Conservation (phyloP, 2,888 invertebrate genomes). For the Elysia crispata region DNA sequence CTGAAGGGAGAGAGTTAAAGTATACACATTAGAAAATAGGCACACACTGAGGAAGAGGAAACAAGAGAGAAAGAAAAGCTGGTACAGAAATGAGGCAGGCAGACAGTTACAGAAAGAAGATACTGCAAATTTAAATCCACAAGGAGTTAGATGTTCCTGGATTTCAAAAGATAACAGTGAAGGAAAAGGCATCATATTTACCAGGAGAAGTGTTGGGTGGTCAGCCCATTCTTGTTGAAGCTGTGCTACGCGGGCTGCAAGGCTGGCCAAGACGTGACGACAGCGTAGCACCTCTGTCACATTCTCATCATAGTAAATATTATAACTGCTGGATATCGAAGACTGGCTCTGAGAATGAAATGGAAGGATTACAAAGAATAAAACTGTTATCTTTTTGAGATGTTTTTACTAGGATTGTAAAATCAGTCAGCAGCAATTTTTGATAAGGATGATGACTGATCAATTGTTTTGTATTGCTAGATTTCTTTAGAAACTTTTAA, state of each 20-base stretch:
- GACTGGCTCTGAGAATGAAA: neutral
- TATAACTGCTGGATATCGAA: slow-evolving; percentile 42
- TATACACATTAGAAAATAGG: neutral
- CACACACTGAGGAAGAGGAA: neutral
- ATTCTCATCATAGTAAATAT: slow-evolving; percentile 92
- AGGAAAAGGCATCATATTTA: slow-evolving; percentile 74
- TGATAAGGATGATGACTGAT: no score
- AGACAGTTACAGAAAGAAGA: neutral
- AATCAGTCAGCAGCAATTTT: no score
- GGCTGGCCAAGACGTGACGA: slow-evolving; percentile 83
- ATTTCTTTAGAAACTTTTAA: no score
- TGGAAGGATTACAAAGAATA: neutral
- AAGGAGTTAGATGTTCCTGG: neutral
- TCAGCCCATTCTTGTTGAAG: slow-evolving; percentile 91
- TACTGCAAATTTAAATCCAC: neutral
- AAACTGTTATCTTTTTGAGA: no score
- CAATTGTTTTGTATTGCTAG: no score
- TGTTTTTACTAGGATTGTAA: no score
- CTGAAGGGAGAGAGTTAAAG: slow-evolving; percentile 63
- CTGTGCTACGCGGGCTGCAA: slow-evolving; percentile 81
- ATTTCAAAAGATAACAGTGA: neutral
- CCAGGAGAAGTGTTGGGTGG: slow-evolving; percentile 90
- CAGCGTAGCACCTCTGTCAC: slow-evolving; percentile 87
- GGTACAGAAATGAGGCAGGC: no score
- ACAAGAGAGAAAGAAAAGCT: no score